Evolutionary conservation across 23 tunicate genomes (phyloP).

Genomic region (Halocynthia aurantium): DNA sequence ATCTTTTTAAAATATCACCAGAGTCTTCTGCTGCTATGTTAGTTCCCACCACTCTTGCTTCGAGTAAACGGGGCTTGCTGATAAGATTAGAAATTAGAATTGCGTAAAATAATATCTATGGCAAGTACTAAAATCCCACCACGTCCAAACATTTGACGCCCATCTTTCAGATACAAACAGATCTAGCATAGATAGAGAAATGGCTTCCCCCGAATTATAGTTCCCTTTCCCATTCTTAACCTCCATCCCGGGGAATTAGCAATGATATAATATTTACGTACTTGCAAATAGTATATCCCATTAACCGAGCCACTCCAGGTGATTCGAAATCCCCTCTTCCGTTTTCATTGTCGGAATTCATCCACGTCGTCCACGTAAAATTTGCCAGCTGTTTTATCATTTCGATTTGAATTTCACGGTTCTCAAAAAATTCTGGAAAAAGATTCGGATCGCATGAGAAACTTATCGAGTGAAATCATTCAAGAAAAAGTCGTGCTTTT

Average conservation of each 20-base stretch:
- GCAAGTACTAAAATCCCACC: too few relatives aligned
- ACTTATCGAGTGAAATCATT: background rate
- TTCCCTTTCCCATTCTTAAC: too few relatives aligned
- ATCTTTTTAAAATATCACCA: constrained; percentile 67
- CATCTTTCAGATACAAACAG: too few relatives aligned
- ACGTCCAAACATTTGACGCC: too few relatives aligned
- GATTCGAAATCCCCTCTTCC: constrained; percentile 47
- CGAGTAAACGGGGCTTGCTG: constrained; percentile 49
- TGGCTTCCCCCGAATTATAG: too few relatives aligned
- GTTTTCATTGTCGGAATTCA: constrained; percentile 18
- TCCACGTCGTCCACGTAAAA: constrained; percentile 40
- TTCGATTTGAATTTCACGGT: background rate
- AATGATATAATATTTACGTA: background rate
- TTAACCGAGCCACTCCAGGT: constrained; percentile 8
- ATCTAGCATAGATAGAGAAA: too few relatives aligned
- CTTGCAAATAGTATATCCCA: constrained; percentile 28
- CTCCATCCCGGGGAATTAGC: too few relatives aligned
- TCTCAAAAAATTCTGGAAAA: constrained; percentile 8
- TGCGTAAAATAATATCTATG: background rate
- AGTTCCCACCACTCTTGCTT: constrained; percentile 50
- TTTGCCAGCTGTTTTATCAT: background rate
- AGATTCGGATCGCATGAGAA: background rate
- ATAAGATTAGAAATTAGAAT: constrained; percentile 4
- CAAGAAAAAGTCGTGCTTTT: background rate
- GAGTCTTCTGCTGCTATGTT: constrained; percentile 21